Percentiles rank a stretch among this genome's conserved stretches.
phyloP scores from a whole-genome alignment of 2,888 invertebrate genomes.

The Megamerina dolium region DNA sequence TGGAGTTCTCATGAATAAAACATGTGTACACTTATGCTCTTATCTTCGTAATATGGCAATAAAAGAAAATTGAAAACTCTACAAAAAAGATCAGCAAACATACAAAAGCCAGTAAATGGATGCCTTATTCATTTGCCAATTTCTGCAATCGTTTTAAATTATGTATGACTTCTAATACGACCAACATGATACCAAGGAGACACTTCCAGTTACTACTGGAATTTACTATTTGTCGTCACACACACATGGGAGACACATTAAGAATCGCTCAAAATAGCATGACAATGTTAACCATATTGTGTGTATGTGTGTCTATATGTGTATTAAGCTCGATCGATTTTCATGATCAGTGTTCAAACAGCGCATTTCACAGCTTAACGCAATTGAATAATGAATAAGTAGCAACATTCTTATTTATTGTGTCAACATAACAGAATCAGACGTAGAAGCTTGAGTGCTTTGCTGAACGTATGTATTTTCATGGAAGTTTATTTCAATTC shows the following conservation, averaged over 20 bases:
- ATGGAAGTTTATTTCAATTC: conserved; percentile 36
- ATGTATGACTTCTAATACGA: conserved; percentile 34
- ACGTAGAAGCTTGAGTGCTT: too few relatives aligned
- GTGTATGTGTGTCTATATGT: too few relatives aligned
- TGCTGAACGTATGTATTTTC: conserved; percentile 28
- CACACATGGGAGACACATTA: too few relatives aligned
- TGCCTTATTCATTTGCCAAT: too few relatives aligned
- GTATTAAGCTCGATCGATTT: too few relatives aligned
- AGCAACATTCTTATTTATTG: conserved; percentile 12
- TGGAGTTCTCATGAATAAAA: conserved; percentile 19
- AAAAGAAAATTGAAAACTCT: too few relatives aligned
- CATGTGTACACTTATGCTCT: background rate
- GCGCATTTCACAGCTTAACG: conserved; percentile 46
- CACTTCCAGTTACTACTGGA: conserved; percentile 42
- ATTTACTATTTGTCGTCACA: conserved; percentile 34
- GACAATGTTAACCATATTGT: too few relatives aligned
- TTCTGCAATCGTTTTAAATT: conserved; percentile 22
- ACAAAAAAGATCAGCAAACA: too few relatives aligned
- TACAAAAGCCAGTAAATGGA: too few relatives aligned
- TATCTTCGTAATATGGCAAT: too few relatives aligned
- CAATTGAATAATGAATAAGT: conserved; percentile 44
- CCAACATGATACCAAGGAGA: conserved; percentile 16
- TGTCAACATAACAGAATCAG: conserved; percentile 11
- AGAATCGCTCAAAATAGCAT: too few relatives aligned
- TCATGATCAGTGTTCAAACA: conserved; percentile 35